Base-by-base conservation (phyloP, 2,888 invertebrate species). In the Phasia obesa region DNA sequence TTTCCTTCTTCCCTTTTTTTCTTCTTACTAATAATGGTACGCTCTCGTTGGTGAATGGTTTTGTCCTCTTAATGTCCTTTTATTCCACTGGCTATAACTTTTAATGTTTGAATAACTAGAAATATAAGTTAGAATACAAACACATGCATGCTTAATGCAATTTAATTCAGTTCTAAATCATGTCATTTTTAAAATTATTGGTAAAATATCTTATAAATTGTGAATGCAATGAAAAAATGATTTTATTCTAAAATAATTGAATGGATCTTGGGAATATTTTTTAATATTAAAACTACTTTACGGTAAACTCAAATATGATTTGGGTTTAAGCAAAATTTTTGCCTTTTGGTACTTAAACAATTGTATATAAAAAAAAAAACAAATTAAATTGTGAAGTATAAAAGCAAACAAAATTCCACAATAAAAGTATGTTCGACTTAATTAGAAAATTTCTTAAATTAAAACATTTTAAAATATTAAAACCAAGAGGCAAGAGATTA, bases 61-160 rank as follows among this genome's bases (percentile, higher is more conserved):
- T 31, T 59, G 69, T 75, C 55, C 60, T 74, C 21, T 51, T 57
- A 70, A 64, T 81, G 51, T 81, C 70, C 70, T 71, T 57, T 75
- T 59, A 49, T 44, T 17, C 19, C 25, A 55, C 31, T 42, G 9
- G 38, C 47, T 38, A 38, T 4, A 64, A 44, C 21, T 62, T 35
- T 35, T 55, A n/a, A 65, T 47, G n/a, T 19, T 19, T 25, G 19
- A 57, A 38, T 38, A 35, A 11, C 35, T 35, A 35, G 9, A 7
- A 7, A 42, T 38, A 4, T 35, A 21, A 17, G 4, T 27, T 3
- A 21, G 9, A n/a, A 4, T 23, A 49, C 2, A 25, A 19, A 4
- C 23, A 5, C 38, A 15, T 51, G 17, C 60, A 38, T 13, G 59
- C 17, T 23, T 47, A 1, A 1, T 60, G 44, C 38, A 69, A 42